Conservation (phyloP, 2,797 vertebrate genomes). For the Brachyrhaphis roseni region DNA sequence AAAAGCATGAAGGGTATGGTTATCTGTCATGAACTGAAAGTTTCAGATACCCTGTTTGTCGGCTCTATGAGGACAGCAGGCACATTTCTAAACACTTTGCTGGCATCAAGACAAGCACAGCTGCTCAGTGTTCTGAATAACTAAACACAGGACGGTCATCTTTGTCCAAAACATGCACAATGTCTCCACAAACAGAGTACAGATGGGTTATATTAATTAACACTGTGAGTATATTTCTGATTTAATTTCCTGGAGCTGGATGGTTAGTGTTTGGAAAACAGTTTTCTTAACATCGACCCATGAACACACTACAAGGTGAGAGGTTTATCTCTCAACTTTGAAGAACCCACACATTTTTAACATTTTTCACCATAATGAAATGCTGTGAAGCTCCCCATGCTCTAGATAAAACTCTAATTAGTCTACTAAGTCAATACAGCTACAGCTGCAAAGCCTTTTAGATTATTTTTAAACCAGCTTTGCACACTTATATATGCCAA, state of each 20-base stretch:
- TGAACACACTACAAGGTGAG: conserved; percentile 16
- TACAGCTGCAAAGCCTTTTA: not conserved
- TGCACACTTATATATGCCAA: not conserved
- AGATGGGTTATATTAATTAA: not conserved
- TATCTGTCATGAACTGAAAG: not conserved
- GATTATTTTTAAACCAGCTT: not conserved
- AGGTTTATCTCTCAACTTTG: conserved; percentile 6
- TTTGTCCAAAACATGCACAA: not conserved
- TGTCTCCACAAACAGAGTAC: not conserved
- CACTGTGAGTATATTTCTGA: not conserved
- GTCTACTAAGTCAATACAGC: not conserved
- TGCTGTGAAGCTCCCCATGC: conserved; percentile 4
- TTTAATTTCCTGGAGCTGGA: not conserved
- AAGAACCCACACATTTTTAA: not conserved
- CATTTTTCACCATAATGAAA: not conserved
- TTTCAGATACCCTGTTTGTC: conserved; percentile 9
- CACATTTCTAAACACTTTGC: not conserved
- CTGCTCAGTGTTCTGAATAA: not conserved
- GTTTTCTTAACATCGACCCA: conserved; percentile 8
- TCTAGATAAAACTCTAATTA: conserved; percentile 27
- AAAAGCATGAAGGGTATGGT: conserved; percentile 22
- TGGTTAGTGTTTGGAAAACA: conserved; percentile 5
- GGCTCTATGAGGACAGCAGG: not conserved
- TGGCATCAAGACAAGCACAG: not conserved
- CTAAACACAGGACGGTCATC: not conserved